Base-by-base conservation (phyloP, 2,888 invertebrate species). In the Drosophila flavopinicola region DNA sequence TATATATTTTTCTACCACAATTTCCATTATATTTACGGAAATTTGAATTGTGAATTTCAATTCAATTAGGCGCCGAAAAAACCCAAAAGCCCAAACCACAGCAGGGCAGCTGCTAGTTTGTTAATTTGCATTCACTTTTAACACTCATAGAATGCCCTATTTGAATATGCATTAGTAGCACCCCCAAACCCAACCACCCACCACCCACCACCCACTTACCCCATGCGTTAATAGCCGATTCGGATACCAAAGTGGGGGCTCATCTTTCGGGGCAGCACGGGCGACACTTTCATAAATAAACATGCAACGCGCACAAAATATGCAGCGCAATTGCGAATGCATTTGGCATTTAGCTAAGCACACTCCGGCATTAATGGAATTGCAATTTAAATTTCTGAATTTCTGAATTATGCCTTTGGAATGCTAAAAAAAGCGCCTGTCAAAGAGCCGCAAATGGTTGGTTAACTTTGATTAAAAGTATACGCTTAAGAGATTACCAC, bases 211-310 rank as follows among this genome's bases (percentile, higher is more conserved):
- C 20, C 5, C 1, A 33, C 20, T n/a, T n/a, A n/a, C n/a, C n/a
- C n/a, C n/a, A n/a, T 0, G 44, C 42, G 52, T 45, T 65, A 75
- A 74, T 74, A 49, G 53, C 35, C 39, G 53, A 38, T 48, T 53
- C 24, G 48, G 23, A 13, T 23, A 70, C 78, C 78, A 63, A 41
- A 64, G 68, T 61, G 53, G 37, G 30, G 53, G 35, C 54, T 61
- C 57, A 66, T 56, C 57, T 66, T 58, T 32, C 35, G 65, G 35
- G 52, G 17, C 42, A 1, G n/a, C n/a, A n/a, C n/a, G n/a, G 13
- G 83, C 70, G 84, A 70, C 80, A 70, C 77, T 84, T 83, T 84
- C 80, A 80, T 82, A 82, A 86, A 80, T 85, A 86, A 79, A 84
- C 84, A 80, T 80, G 69, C 37, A 59, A 32, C 41, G 42, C 29